Base-by-base conservation (phyloP, 2,797 vertebrate genomes). In the Toxotes lorentzi region DNA sequence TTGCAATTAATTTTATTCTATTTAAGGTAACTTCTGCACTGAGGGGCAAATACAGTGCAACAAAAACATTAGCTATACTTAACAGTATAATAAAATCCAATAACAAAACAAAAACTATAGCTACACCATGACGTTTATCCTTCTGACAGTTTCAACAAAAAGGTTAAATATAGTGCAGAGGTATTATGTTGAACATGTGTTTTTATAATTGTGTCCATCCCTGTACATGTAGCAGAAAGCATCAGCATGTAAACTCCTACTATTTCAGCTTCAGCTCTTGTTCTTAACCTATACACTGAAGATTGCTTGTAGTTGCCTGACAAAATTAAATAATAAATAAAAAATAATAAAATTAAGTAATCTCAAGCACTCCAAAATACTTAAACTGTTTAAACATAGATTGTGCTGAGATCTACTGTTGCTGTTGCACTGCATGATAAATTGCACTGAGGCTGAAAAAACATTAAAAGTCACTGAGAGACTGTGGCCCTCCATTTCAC, bases 401-500 rank as follows among this genome's bases (percentile, higher is more conserved):
- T 74, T 35, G 21, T 54, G 8, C 51, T 16, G 60, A 21, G n/a
- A n/a, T 64, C 32, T 50, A 34, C 47, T n/a, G n/a, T 51, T 74
- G 68, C 48, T 64, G 41, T 69, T 81, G 58, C 54, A 70, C 16
- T 56, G 78, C 51, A 35, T 77, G 72, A 80, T 73, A 59, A 76
- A 85, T 65, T 75, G 62, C 16, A 24, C 48, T 38, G 65, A 79
- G 45, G 76, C 30, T 60, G 48, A 24, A 70, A 43, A 71, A 53
- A 67, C 70, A 81, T 80, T 69, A 43, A 35, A 45, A 86, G 73
- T 13, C 32, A 64, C 51, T 58, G 54, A 54, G 76, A 86, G 53
- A 82, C 69, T 30, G 79, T 62, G 62, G 73, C 75, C 81, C 65
- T 85, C 56, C 53, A 74, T 91, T 89, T 88, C 81, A 83, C 67